Base-by-base conservation (phyloP, 2,888 invertebrate genomes). In the Pyrocoelia pectoralis region DNA sequence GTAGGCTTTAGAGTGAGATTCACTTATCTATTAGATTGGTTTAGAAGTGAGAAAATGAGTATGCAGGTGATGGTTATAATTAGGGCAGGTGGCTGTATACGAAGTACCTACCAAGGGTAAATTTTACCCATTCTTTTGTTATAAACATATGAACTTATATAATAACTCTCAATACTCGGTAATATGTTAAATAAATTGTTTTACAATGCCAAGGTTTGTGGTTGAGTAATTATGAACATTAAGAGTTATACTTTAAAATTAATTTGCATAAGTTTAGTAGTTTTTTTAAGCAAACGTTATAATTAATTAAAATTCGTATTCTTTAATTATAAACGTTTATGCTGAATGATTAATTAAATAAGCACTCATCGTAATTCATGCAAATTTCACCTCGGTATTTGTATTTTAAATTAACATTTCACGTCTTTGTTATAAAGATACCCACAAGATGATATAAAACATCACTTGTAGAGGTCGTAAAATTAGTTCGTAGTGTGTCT, bases 1-100 rank as follows among this genome's bases (percentile, higher is more conserved):
- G 66, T 55, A 62, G 12, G n/a, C 24, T 6, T 15, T 52, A 33
- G 55, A 66, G 29, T 41, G 43, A 40, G 59, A 63, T 29, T 40
- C 18, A 52, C 13, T 46, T 29, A 56, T 38, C 8, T 13, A 24
- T 24, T 50, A 9, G 14, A n/a, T 5, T 13, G n/a, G 46, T 5
- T 13, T 29, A 46, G 50, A 43, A 62, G 40, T 4, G 55, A 59
- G 56, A 62, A 33, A 24, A 19, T 29, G 38, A 12, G 33, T 24
- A 55, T 56, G 57, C 66, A 66, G 66, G 66, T 66, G 66, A 52
- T 28, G 58, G 46, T 29, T 43, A 28, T 46, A 56, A 65, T 62
- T 59, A 53, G 58, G 66, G 62, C 66, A 66, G 66, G 66, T 66
- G 66, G n/a, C 52, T 66, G 59, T 55, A 51, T 29, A 55, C 49